Conservation (phyloP, 2,113 vertebrate genomes). For the Embiotoca jacksoni region DNA sequence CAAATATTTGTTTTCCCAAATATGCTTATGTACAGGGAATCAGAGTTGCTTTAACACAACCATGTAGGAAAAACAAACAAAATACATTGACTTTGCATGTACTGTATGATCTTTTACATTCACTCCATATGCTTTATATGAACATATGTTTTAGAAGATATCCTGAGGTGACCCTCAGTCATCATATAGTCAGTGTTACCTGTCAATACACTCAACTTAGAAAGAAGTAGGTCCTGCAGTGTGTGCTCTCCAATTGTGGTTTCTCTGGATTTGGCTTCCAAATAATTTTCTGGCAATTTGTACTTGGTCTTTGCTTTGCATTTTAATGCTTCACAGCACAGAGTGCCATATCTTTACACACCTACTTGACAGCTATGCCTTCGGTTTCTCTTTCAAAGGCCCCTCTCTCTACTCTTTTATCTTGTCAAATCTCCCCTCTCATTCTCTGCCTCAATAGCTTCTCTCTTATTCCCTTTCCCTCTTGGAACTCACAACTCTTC, state of each 20-base stretch:
- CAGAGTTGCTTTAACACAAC: background rate
- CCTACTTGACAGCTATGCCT: slow-evolving; percentile 51
- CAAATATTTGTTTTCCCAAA: too few species aligned
- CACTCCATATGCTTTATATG: background rate
- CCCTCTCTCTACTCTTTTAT: slow-evolving; percentile 49
- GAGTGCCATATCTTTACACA: slow-evolving; percentile 23
- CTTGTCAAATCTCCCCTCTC: slow-evolving; percentile 51
- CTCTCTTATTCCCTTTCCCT: slow-evolving; percentile 29
- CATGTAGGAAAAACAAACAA: background rate
- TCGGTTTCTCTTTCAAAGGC: slow-evolving; percentile 48
- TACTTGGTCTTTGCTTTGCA: slow-evolving; percentile 39
- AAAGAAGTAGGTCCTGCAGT: background rate
- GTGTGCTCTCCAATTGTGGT: background rate
- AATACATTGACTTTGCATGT: background rate
- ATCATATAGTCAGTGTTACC: background rate
- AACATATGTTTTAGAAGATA: background rate
- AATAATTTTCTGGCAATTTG: slow-evolving; percentile 13
- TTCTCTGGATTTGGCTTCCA: background rate
- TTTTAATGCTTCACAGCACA: slow-evolving; percentile 31
- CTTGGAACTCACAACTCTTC: slow-evolving; percentile 21
- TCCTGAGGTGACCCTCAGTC: background rate
- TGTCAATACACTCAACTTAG: background rate
- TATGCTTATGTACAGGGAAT: background rate
- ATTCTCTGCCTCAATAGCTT: slow-evolving; percentile 28
- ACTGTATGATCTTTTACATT: too few species aligned